phyloP scores from a whole-genome alignment of 1,140 invertebrate genomes.

The Aphaenogaster rudis region DNA sequence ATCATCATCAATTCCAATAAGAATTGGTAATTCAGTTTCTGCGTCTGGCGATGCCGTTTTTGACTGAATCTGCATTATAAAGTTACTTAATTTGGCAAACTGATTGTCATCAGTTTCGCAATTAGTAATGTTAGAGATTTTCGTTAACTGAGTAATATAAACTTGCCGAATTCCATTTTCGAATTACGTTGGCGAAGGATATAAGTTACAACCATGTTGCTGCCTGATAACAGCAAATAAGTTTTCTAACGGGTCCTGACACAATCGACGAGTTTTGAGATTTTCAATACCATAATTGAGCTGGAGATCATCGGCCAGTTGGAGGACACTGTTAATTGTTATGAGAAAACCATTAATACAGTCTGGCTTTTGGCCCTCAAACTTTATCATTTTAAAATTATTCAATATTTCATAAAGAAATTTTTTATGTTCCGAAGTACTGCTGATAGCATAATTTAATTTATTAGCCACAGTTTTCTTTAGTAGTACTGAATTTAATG shows the following conservation, averaged over 20 bases:
- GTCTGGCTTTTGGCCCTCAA: neutral
- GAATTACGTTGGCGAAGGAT: neutral
- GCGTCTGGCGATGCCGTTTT: neutral
- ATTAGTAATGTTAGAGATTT: neutral
- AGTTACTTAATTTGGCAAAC: neutral
- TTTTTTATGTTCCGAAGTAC: neutral
- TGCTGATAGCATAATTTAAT: conserved; percentile 9
- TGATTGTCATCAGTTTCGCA: neutral
- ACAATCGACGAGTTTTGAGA: neutral
- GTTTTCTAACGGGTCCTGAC: conserved; percentile 3
- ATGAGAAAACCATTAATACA: conserved; percentile 6
- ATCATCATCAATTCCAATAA: conserved; percentile 2
- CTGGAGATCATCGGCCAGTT: conserved; percentile 3
- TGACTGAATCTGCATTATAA: neutral
- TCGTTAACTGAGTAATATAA: conserved; percentile 5
- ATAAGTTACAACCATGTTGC: conserved; percentile 5
- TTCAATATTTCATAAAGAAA: conserved; percentile 7
- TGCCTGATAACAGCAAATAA: conserved; percentile 4
- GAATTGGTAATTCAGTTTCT: neutral
- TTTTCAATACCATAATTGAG: conserved; percentile 7
- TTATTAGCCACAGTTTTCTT: neutral
- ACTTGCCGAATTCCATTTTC: neutral
- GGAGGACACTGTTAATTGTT: conserved; percentile 4
- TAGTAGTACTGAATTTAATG: conserved; percentile 7
- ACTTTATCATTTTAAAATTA: conserved; percentile 1